phyloP scores from a whole-genome alignment of 1,140 invertebrate species.

The Platyscapa corneri region DNA sequence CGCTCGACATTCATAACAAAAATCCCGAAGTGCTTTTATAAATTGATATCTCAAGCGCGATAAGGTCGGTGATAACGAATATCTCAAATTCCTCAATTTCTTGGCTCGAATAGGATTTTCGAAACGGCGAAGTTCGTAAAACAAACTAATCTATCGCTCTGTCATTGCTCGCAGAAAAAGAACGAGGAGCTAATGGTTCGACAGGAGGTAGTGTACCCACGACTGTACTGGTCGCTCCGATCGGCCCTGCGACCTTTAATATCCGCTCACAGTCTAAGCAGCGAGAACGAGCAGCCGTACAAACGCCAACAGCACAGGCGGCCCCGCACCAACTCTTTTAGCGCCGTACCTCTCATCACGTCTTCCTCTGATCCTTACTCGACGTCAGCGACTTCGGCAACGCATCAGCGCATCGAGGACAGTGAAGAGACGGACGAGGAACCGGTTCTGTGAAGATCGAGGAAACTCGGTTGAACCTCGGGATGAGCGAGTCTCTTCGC shows the following conservation, averaged over 20 bases:
- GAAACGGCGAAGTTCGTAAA: background rate
- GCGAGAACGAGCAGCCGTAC: constrained; percentile 50
- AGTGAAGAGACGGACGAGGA: constrained; percentile 71
- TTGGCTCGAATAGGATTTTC: too few relatives aligned
- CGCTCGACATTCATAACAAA: too few relatives aligned
- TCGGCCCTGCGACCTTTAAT: constrained; percentile 83
- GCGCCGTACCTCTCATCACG: constrained; percentile 54
- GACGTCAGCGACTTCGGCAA: constrained; percentile 34
- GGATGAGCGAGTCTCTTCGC: constrained; percentile 13
- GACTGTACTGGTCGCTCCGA: constrained; percentile 80
- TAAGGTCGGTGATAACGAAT: too few relatives aligned
- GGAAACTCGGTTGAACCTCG: background rate
- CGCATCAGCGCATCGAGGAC: constrained; percentile 59
- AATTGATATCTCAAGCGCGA: too few relatives aligned
- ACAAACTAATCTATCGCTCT: background rate
- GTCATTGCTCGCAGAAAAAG: constrained; percentile 33
- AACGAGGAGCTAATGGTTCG: constrained; percentile 83
- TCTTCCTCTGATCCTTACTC: constrained; percentile 19
- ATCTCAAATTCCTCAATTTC: too few relatives aligned
- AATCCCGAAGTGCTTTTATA: too few relatives aligned
- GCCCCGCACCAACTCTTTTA: constrained; percentile 61
- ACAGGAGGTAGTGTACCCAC: constrained; percentile 85
- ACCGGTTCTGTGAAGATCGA: constrained; percentile 64
- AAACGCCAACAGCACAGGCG: constrained; percentile 61
- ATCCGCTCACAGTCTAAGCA: constrained; percentile 59